Evolutionary conservation across 2,888 invertebrate species (phyloP), one percentile per base, ranked within the genome.

Genomic region (Philaethria dido): DNA sequence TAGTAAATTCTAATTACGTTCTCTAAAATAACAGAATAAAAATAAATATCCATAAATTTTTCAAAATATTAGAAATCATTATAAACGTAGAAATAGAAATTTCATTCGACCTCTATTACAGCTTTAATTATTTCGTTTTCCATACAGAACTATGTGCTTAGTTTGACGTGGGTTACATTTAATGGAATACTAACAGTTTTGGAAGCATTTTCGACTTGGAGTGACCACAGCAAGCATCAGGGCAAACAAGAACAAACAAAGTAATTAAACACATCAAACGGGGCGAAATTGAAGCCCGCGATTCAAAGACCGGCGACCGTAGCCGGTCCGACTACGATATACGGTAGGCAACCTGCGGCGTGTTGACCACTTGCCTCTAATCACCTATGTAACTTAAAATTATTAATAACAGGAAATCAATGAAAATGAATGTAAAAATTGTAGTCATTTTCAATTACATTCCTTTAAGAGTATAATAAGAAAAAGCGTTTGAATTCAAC

Each of bases 241-340:
- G 74, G 77, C 78, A 78, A 88, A 90, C 88, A 86, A 89, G 87
- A 88, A 89, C 91, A 88, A 90, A 92, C 90, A 91, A 92, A 92
- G 91, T 92, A 92, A 92, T 92, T 92, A 92, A 89, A 91, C 90
- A 91, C 89, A 91, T 92, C 91, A 92, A 92, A 91, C 90, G 86
- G 78, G 79, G 77, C 79, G 83, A 88, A 88, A 90, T 90, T 91
- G 88, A 87, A 87, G 84, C 85, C 50, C 80, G 77, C 79, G 82
- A 84, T 82, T 87, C 86, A 88, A 88, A 89, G 88, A 82, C 55
- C 61, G 60, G 45, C 25, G 64, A 22, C 59, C 20, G 42, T 22
- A 16, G 64, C 44, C 50, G 13, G 39, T 48, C 44, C 44, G 45
- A 57, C 8, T 57, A 8, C 39, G 57, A 39, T 25, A 59, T 36